phyloP scores from a whole-genome alignment of 2,113 vertebrate species.

The Ceyx cyanopectus region DNA sequence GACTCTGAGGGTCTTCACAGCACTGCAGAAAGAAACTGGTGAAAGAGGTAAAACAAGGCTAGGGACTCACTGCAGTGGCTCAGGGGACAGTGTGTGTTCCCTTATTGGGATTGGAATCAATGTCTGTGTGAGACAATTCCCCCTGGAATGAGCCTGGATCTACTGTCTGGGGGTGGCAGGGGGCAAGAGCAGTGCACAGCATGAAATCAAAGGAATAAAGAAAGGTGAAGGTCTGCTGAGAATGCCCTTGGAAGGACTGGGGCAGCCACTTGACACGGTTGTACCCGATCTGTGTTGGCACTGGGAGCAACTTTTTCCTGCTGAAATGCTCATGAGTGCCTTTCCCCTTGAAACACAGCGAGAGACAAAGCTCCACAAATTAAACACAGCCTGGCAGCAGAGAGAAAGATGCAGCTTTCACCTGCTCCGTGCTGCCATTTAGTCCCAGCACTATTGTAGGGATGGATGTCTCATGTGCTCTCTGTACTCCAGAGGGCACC shows the following conservation, averaged over 20 bases:
- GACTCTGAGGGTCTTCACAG: not conserved
- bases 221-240: not conserved
- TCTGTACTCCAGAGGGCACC: not conserved
- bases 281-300: not conserved
- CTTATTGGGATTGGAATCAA: not conserved
- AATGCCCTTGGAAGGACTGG: not conserved
- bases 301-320: not conserved
- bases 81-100: not conserved
- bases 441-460: accelerated
- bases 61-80: not conserved
- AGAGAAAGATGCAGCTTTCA: not conserved
- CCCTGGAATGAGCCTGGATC: not conserved
- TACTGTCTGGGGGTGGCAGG: not conserved
- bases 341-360: not conserved
- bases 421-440: accelerated
- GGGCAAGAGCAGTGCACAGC: not conserved
- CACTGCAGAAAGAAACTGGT: not conserved
- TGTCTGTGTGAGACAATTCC: not conserved
- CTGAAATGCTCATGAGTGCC: not conserved
- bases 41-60: not conserved
- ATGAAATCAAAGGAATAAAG: not conserved
- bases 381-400: not conserved
- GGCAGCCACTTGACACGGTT: not conserved
- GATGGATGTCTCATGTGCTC: not conserved
- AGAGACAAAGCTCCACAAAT: not conserved